phyloP scores from a whole-genome alignment of 2,797 vertebrate species.

The Danio choprae region DNA sequence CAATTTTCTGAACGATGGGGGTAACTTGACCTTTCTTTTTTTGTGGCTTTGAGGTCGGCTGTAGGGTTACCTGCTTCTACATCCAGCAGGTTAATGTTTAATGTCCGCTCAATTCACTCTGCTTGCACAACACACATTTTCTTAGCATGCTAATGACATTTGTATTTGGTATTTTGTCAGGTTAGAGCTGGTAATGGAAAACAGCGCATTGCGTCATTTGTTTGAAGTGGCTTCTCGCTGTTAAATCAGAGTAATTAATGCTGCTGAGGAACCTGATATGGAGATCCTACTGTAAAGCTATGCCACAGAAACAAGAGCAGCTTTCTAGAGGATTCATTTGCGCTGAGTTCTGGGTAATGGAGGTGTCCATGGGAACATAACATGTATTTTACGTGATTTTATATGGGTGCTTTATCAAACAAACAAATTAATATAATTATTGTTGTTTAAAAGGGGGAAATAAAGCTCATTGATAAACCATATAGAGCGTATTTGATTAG shows the following conservation, averaged over 20 bases:
- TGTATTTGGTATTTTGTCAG: background rate
- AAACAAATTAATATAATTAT: no score
- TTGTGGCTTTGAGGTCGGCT: slow-evolving; percentile 49
- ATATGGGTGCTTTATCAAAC: no score
- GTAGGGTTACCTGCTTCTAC: slow-evolving; percentile 19
- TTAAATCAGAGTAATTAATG: slow-evolving; percentile 42
- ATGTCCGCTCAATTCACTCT: slow-evolving; percentile 62
- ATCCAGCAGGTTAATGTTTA: slow-evolving; percentile 74
- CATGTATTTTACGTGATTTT: background rate
- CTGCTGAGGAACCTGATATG: slow-evolving; percentile 42
- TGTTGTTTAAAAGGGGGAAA: no score
- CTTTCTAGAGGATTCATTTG: slow-evolving; percentile 13
- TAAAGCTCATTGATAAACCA: no score
- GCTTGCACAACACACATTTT: slow-evolving; percentile 57
- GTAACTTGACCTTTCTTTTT: slow-evolving; percentile 20
- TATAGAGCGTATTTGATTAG: no score
- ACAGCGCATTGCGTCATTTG: background rate
- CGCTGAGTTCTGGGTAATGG: slow-evolving; percentile 8
- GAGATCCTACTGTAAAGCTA: slow-evolving; percentile 40
- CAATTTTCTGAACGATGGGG: background rate
- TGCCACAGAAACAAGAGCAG: slow-evolving; percentile 2
- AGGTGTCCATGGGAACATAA: slow-evolving; percentile 18
- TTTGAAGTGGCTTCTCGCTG: slow-evolving; percentile 4
- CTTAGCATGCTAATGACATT: slow-evolving; percentile 14
- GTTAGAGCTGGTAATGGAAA: background rate